Conservation (phyloP, 2,888 invertebrate species). For the Danaus chrysippus region DNA sequence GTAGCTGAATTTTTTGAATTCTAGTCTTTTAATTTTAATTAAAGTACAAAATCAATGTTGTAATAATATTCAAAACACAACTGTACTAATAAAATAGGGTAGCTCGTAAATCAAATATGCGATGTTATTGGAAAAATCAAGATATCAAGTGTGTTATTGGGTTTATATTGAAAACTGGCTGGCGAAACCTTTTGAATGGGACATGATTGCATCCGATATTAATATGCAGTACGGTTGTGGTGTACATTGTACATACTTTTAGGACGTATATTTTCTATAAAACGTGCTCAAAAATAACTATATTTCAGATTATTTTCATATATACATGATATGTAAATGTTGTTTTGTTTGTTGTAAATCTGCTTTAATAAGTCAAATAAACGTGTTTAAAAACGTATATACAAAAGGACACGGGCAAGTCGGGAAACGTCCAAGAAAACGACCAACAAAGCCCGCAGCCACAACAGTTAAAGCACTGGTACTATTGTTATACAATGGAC, state of each 20-base stretch:
- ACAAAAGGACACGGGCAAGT: background rate
- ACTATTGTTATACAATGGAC: conserved; percentile 11
- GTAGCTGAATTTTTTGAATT: no score
- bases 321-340: no score
- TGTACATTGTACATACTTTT: background rate
- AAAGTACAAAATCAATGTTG: no score
- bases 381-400: background rate
- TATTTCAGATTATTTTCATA: no score
- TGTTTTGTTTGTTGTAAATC: background rate
- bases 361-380: background rate
- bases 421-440: background rate
- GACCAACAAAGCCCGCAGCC: background rate
- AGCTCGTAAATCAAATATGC: background rate
- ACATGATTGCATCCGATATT: conserved; percentile 13
- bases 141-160: conserved; percentile 8
- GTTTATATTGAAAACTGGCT: conserved; percentile 1
- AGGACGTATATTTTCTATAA: background rate
- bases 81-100: no score
- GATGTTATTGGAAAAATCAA: conserved; percentile 3
- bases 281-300: background rate
- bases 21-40: no score
- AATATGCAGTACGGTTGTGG: conserved; percentile 5
- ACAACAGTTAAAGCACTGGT: conserved; percentile 9
- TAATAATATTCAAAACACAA: no score
- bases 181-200: conserved; percentile 9